Evolutionary conservation across 2,797 vertebrate genomes (phyloP), one percentile per base, ranked within the genome.

Genomic region (Schizopygopsis pylzovi): DNA sequence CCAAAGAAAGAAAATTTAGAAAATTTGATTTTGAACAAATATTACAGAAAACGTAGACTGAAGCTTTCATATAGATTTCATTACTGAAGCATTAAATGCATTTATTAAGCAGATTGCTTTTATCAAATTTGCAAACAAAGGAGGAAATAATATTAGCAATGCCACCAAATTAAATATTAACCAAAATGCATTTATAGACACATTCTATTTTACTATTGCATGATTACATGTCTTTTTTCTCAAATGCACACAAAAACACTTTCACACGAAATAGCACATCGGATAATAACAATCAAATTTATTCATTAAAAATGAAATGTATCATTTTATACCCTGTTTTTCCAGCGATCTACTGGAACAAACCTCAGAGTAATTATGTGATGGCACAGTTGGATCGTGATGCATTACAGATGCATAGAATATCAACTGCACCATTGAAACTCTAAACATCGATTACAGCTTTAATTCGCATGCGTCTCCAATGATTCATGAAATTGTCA

Each of bases 391-490:
- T 79, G 75, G 49, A 25, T 73, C 84, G 84, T 81, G 84, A 84
- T 80, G 82, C 86, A 89, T 84, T 87, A 90, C 87, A 84, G 73
- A 87, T 86, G 86, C 88, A 89, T 86, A 82, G 80, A 89, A 80
- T 85, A 89, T 87, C 87, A 89, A 43, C 70, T 63, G 78, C 41
- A 82, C 87, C 85, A 87, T 87, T 89, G 81, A 87, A 87, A 87
- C 75, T 85, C 83, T 87, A 88, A 84, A 84, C 84, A 86, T 76
- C 84, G 76, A 85, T 85, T 82, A 88, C 81, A 85, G 77, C 83
- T 84, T 82, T 84, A 71, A 85, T 85, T 88, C 81, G 49, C 68
- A 83, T 73, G 76, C 77, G 47, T 86, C 68, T 86, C 78, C 83
- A 76, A 88, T 87, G 81, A 87, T 86, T 88, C 82, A 87, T 82